Conservation (phyloP, 1,140 invertebrate species). For the Bombus haemorrhoidalis region DNA sequence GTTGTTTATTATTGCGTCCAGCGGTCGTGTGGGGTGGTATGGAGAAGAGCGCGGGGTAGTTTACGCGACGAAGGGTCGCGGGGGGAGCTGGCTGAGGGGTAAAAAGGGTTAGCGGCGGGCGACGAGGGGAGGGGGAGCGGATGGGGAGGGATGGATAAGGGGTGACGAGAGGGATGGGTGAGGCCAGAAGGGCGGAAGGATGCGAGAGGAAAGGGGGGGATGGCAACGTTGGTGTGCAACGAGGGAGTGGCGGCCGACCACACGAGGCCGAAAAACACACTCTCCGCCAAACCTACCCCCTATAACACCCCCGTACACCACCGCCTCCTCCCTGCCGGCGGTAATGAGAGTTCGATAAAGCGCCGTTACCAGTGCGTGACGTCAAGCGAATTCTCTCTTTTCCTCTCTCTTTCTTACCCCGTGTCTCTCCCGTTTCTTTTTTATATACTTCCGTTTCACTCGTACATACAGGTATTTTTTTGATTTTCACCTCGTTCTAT, state of each 20-base stretch:
- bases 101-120: conserved; percentile 15
- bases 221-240: conserved; percentile 68
- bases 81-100: conserved; percentile 17
- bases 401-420: conserved; percentile 15
- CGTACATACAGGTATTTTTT: neutral
- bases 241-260: conserved; percentile 79
- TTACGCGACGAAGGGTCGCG: conserved; percentile 55
- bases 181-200: conserved; percentile 51
- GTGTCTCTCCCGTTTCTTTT: neutral
- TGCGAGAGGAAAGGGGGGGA: conserved; percentile 31
- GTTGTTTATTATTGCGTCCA: conserved; percentile 83
- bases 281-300: conserved; percentile 72
- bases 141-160: neutral
- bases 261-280: conserved; percentile 82
- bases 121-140: conserved; percentile 2
- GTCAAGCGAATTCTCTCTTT: conserved; percentile 71
- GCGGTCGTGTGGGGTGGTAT: conserved; percentile 65
- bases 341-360: conserved; percentile 83
- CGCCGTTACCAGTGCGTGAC: conserved; percentile 81
- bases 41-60: conserved; percentile 50
- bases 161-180: conserved; percentile 28
- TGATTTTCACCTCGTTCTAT: neutral
- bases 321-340: conserved; percentile 62
- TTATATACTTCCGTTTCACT: conserved; percentile 11
- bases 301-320: conserved; percentile 38